phyloP scores from a whole-genome alignment of 2,797 vertebrate genomes.

The Girardinus metallicus region DNA sequence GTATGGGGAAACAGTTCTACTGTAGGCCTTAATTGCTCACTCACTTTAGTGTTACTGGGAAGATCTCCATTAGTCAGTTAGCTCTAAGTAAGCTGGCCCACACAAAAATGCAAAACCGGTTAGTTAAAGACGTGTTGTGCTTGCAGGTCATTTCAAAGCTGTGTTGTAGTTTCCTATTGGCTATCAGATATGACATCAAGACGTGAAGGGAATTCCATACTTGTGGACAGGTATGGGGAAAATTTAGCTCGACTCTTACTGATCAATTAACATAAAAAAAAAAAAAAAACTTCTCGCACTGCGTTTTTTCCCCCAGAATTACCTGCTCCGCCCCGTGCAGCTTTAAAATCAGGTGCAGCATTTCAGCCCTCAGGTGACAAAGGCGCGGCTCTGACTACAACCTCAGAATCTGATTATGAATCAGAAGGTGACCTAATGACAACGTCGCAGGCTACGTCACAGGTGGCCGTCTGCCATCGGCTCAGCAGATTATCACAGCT shows the following conservation, averaged over 20 bases:
- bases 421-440: slow-evolving; percentile 45
- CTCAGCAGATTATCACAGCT: slow-evolving; percentile 40
- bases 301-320: slow-evolving; percentile 2
- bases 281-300: neutral
- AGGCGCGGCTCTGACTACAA: slow-evolving; percentile 23
- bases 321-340: neutral
- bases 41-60: slow-evolving; percentile 33
- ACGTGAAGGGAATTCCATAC: neutral
- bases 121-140: slow-evolving; percentile 30
- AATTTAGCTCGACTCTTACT: neutral
- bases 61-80: slow-evolving; percentile 41
- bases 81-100: neutral
- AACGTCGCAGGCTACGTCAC: slow-evolving; percentile 7
- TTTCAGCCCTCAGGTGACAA: slow-evolving; percentile 40
- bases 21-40: slow-evolving; percentile 7
- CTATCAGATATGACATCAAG: neutral
- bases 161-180: neutral
- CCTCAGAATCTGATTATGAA: slow-evolving; percentile 45
- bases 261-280: too few relatives aligned
- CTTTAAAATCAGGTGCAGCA: slow-evolving; percentile 33
- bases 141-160: neutral
- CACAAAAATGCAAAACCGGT: slow-evolving; percentile 53
- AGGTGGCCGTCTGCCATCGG: slow-evolving; percentile 15
- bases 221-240: neutral
- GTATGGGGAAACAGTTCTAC: neutral